Base-by-base conservation (phyloP, 1,140 invertebrate genomes). In the Diorhabda sublineata region DNA sequence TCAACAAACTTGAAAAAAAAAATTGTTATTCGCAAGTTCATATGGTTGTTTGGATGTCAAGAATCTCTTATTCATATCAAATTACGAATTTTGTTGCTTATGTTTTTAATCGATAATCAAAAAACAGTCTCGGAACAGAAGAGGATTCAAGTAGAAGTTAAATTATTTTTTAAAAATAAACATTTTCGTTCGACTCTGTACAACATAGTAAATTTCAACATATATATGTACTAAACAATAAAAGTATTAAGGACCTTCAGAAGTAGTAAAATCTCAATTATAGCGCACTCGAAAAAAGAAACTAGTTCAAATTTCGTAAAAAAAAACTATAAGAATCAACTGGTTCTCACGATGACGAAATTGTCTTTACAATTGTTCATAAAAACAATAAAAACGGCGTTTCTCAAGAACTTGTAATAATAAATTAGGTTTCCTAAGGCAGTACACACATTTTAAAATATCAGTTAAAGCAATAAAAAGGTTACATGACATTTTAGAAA, bases 361-460 rank as follows among this genome's bases (percentile, higher is more conserved):
- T 65, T 5, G n/a, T 5, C 56, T 52, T 42, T 65, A 57, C 65
- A 67, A 67, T 67, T 67, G 65, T 67, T 67, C 57, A 60, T 67
- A 67, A 67, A 67, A 67, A 67, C 65, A 67, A 67, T 67, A 67
- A 67, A 67, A 56, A 58, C 47, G 64, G 5, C 8, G 42, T 65
- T 65, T 65, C 64, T 47, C 64, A 65, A 65, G 56, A 65, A 26
- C 47, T 47, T 42, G 64, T 45, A 65, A 65, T 65, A 65, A 65
- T 65, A 65, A 65, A 65, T 65, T 58, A 58, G 64, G 47, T 65
- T 65, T 56, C 64, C 42, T 65, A 45, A 65, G 64, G 64, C 42
- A 65, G 47, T 58, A 65, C 11, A 65, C 52, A 61, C 43, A 47
- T 65, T 65, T 58, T 42, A 65, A 65, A 41, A 65, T 65, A 58